Base-by-base conservation (phyloP, 2,888 invertebrate genomes). In the Drosophila greeni region DNA sequence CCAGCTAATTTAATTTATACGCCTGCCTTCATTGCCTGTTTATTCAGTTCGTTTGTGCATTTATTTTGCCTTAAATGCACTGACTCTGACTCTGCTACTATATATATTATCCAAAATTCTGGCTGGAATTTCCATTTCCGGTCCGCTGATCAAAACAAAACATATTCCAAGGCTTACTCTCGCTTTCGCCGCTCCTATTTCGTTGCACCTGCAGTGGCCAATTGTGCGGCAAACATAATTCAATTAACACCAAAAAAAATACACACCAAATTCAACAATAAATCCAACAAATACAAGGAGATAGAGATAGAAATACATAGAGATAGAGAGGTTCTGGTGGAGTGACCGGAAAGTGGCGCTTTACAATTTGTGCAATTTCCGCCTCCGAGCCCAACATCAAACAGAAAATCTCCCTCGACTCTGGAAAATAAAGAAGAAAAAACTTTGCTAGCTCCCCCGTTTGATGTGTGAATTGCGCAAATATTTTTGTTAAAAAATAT, bases 151-250 rank as follows among this genome's bases (percentile, higher is more conserved):
- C 58, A 48, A 20, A 29, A 31, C 45, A 31, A 45, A 39, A 42
- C 26, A 45, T 37, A 33, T 47, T 39, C 12, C 5, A 18, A 36
- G 24, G 36, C 47, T 23, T 34, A 34, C 56, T 56, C 36, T 59
- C 37, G 40, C 31, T 45, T 51, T 47, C 31, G 39, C 5, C 43
- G 40, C 3, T 49, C 14, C 18, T 26, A 53, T 40, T 51, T 36
- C 37, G 39, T 1, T 49, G 47, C 58, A 54, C 70, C 77, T 51
- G 62, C 57, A 58, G 54, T 20, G 69, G 53, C 55, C 82, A 79
- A 79, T 79, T 76, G 82, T 61, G 80, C 74, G 82, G 77, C 80
- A 79, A 82, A 79, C 74, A 79, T 79, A 79, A 82, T 79, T 79
- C 79, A 79, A 79, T 79, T 82, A 82, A 79, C 82, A 75, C 77